phyloP scores from a whole-genome alignment of 2,113 vertebrate species.

The Quiscalus mexicanus region DNA sequence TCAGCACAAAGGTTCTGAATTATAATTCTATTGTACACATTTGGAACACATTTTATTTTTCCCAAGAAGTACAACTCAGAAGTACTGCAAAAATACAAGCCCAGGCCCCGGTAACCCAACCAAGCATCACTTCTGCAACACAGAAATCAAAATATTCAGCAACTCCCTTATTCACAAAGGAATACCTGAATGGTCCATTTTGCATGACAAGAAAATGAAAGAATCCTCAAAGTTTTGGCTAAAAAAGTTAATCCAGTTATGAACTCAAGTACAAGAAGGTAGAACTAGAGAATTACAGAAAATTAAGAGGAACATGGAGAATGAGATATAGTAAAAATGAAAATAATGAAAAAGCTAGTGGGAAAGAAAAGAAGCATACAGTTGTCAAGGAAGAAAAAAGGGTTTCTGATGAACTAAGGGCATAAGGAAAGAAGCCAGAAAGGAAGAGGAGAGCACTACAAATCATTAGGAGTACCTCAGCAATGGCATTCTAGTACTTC shows the following conservation, averaged over 20 bases:
- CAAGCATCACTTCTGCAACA: not conserved
- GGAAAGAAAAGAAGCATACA: not conserved
- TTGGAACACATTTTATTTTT: not conserved
- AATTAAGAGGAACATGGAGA: not conserved
- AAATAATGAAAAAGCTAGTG: not conserved
- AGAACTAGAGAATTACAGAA: not conserved
- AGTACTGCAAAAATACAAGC: not conserved
- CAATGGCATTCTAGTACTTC: not conserved
- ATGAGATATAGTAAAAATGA: not conserved
- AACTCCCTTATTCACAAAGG: not conserved
- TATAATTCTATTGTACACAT: not conserved
- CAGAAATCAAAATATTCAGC: not conserved
- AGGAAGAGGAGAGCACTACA: not conserved
- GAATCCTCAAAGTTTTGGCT: not conserved
- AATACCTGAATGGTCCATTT: not conserved
- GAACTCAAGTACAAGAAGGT: not conserved
- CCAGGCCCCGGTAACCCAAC: not conserved
- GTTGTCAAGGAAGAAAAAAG: not conserved
- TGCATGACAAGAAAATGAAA: not conserved
- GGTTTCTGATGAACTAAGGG: not conserved
- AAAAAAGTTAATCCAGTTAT: not conserved
- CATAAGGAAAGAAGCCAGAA: not conserved
- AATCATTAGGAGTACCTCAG: not conserved
- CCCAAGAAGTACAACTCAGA: not conserved
- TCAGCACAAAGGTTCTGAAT: conserved; percentile 11